phyloP scores from a whole-genome alignment of 1,140 invertebrate genomes.

The Proales similis region DNA sequence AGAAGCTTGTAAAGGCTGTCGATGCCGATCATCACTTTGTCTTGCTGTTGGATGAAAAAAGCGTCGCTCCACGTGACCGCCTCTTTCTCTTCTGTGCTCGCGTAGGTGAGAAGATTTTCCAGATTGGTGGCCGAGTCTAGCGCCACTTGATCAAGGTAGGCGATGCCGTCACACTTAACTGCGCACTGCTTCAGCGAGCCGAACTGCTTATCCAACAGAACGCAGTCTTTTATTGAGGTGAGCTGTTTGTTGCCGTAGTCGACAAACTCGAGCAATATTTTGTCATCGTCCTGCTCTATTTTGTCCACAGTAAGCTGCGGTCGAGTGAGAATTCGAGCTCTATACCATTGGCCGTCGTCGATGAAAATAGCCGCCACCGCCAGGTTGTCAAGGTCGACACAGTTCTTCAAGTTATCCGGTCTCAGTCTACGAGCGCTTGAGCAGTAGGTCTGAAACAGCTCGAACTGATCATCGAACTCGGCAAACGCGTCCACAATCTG shows the following conservation, averaged over 20 bases:
- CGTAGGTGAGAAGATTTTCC: not conserved
- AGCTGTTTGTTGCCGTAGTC: slow-evolving; percentile 20
- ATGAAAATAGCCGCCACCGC: slow-evolving; percentile 10
- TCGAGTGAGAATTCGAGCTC: not conserved
- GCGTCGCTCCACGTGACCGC: not conserved
- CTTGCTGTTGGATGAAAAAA: not conserved
- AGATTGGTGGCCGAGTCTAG: not conserved
- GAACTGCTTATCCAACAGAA: slow-evolving; percentile 11
- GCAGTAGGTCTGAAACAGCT: slow-evolving; percentile 20
- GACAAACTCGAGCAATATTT: slow-evolving; percentile 12
- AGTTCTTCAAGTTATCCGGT: not conserved
- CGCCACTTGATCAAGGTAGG: not conserved
- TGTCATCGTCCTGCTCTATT: not conserved
- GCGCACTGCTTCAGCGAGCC: not conserved
- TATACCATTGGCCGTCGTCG: slow-evolving; percentile 18
- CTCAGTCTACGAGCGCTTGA: not conserved
- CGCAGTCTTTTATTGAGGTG: not conserved
- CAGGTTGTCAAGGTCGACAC: not conserved
- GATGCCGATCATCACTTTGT: not conserved
- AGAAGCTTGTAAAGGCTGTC: not conserved
- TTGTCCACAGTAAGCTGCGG: too few relatives aligned
- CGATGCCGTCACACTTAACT: not conserved
- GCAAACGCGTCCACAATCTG: not conserved
- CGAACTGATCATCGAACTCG: slow-evolving; percentile 1
- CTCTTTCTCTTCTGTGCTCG: not conserved